phyloP scores from a whole-genome alignment of 2,113 vertebrate genomes.

The Erythrolamprus reginae region DNA sequence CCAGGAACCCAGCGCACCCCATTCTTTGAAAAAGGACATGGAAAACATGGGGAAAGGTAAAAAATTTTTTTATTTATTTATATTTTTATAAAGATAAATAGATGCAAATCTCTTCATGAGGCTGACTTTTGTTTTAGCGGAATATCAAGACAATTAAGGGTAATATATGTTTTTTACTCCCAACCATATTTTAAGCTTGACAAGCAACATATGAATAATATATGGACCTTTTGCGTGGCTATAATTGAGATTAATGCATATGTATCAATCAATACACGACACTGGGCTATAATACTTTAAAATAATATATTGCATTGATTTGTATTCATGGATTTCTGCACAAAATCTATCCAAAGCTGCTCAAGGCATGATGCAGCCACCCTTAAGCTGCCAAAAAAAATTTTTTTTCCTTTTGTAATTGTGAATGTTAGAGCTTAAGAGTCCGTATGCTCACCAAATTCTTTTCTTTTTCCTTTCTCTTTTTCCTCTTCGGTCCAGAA shows the following conservation, averaged over 20 bases:
- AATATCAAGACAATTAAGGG: conserved; percentile 67
- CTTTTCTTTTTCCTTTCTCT: conserved; percentile 54
- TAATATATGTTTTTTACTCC: conserved; percentile 65
- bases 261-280: conserved; percentile 84
- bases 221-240: conserved; percentile 77
- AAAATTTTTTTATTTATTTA: no score
- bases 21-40: conserved; percentile 90
- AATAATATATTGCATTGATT: conserved; percentile 87
- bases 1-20: conserved; percentile 82
- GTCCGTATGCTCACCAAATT: conserved; percentile 59
- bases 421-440: conserved; percentile 65
- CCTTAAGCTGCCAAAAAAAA: conserved; percentile 64
- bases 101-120: conserved; percentile 32
- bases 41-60: conserved; percentile 98
- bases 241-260: conserved; percentile 88
- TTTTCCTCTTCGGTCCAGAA: conserved; percentile 72
- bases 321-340: conserved; percentile 84
- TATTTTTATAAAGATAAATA: conserved; percentile 5
- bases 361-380: conserved; percentile 48
- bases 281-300: conserved; percentile 83
- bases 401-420: conserved; percentile 70
- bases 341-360: conserved; percentile 72
- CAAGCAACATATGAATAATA: conserved; percentile 84
- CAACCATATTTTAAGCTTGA: conserved; percentile 78
- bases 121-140: conserved; percentile 64